Evolutionary conservation across 2,888 invertebrate species (phyloP).

Genomic region (Drosophila prostipennis): DNA sequence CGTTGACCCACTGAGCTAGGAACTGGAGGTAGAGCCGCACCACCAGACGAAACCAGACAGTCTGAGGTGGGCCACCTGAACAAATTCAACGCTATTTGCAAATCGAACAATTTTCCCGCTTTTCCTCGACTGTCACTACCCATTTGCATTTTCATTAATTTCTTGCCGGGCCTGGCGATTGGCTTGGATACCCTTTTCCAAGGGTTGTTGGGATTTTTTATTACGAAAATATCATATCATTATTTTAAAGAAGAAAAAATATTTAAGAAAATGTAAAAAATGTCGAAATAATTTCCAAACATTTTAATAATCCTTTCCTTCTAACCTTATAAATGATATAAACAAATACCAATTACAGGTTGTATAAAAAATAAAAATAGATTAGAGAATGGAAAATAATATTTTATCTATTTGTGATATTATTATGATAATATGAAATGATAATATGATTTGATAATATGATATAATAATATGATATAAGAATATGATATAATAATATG

Average conservation of each 20-base stretch:
- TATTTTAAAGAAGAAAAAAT: too few relatives aligned
- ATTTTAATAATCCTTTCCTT: too few relatives aligned
- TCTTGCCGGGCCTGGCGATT: conserved; percentile 2
- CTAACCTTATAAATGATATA: too few relatives aligned
- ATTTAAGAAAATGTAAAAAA: neutral
- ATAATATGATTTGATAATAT: too few relatives aligned
- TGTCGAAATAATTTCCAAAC: too few relatives aligned
- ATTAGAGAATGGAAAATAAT: too few relatives aligned
- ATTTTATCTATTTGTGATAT: too few relatives aligned
- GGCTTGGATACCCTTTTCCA: neutral
- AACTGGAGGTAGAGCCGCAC: neutral
- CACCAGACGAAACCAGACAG: conserved; percentile 10
- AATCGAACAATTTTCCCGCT: conserved; percentile 36
- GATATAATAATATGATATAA: too few relatives aligned
- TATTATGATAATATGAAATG: too few relatives aligned
- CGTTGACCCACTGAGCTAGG: conserved; percentile 30
- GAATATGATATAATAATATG: too few relatives aligned
- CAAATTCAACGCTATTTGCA: conserved; percentile 59
- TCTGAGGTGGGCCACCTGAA: conserved; percentile 50
- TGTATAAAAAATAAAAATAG: too few relatives aligned
- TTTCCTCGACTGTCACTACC: conserved; percentile 55
- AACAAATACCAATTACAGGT: too few relatives aligned
- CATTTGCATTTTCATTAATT: conserved; percentile 68
- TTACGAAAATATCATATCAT: neutral
- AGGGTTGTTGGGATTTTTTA: neutral